These are phyloP conservation scores for Bradypodion pumilum DNA, from an alignment of 2,797 vertebrate species.

Conservation along the genomic window DNA sequence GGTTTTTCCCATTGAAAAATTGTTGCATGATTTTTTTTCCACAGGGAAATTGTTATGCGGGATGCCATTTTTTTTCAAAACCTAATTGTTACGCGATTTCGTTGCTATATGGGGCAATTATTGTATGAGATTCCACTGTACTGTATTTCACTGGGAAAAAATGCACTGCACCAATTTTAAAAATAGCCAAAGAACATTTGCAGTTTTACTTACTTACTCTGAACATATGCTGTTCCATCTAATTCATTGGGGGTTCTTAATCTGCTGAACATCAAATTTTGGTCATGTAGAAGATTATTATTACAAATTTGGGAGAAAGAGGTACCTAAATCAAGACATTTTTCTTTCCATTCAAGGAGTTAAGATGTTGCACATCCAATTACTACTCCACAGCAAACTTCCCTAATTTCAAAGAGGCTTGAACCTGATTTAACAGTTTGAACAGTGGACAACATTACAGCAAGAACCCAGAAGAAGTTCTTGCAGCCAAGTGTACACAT, in stretches of 20 bases:
- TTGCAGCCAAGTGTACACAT: not conserved
- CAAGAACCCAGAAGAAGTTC: not conserved
- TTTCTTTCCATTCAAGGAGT: not conserved
- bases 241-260: not conserved
- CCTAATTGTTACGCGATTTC: too few relatives aligned
- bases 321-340: not conserved
- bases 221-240: not conserved
- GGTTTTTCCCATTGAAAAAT: too few relatives aligned
- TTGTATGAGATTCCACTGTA: too few relatives aligned
- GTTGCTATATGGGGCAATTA: too few relatives aligned
- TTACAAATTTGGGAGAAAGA: not conserved
- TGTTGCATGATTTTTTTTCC: too few relatives aligned
- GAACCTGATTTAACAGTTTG: not conserved
- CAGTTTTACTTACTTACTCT: not conserved
- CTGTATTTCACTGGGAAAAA: not conserved
- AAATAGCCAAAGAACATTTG: not conserved
- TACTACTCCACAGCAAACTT: not conserved
- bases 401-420: not conserved
- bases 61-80: too few relatives aligned
- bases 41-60: too few relatives aligned
- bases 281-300: too few relatives aligned
- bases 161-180: not conserved
- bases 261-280: too few relatives aligned
- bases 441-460: not conserved
- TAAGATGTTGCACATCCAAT: not conserved